phyloP scores from a whole-genome alignment of 1,140 invertebrate genomes.

The Belonocnema kinseyi region DNA sequence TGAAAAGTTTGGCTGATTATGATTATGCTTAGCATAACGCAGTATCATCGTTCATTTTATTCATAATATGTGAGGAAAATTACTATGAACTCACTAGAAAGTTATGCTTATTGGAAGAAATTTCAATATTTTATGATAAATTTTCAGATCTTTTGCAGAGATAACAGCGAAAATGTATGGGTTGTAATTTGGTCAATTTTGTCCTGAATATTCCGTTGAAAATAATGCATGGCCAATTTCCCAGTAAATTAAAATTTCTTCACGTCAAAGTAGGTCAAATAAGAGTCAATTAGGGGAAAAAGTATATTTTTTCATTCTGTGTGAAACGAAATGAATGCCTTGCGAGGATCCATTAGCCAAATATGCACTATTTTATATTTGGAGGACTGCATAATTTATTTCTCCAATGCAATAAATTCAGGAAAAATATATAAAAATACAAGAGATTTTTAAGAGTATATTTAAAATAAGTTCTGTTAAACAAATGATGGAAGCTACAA shows the following conservation, averaged over 20 bases:
- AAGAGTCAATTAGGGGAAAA: neutral
- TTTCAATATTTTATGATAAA: too few relatives aligned
- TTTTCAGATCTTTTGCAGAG: too few relatives aligned
- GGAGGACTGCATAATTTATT: neutral
- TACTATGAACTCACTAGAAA: too few relatives aligned
- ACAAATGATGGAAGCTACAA: neutral
- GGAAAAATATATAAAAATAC: neutral
- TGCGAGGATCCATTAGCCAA: conserved; percentile 2
- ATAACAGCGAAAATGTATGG: neutral
- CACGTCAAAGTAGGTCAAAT: conserved; percentile 10
- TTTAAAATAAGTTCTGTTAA: neutral
- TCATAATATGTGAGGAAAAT: too few relatives aligned
- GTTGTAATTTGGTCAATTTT: neutral
- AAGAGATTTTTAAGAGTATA: neutral
- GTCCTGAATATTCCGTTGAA: neutral
- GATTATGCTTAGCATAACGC: too few relatives aligned
- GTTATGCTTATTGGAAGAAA: too few relatives aligned
- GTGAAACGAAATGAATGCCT: neutral
- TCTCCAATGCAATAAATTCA: neutral
- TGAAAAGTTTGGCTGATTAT: too few relatives aligned
- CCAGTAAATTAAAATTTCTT: conserved; percentile 21
- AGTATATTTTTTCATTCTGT: neutral
- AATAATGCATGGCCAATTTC: conserved; percentile 3
- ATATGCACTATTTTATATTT: conserved; percentile 5
- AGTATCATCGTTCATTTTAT: too few relatives aligned